A percentile compares a stretch with the other conserved stretches of the same genome.
phyloP scores from a whole-genome alignment of 2,888 invertebrate species.

The Drosophila basisetae region DNA sequence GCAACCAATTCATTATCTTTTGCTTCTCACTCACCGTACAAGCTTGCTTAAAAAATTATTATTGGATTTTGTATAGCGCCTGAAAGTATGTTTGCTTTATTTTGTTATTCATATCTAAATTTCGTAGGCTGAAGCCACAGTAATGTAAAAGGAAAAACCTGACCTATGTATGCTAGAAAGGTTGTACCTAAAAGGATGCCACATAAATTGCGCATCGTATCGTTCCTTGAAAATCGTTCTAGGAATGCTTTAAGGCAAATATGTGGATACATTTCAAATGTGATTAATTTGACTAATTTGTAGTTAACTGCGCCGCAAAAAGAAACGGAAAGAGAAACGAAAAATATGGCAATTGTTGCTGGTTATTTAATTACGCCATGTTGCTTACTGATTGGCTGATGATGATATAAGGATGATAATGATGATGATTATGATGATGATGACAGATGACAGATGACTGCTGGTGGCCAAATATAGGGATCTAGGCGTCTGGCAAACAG shows the following conservation, averaged over 20 bases:
- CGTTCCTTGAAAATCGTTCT: not conserved
- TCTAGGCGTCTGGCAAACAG: slow-evolving; percentile 14
- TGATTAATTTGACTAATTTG: slow-evolving; percentile 23
- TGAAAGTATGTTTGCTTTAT: not conserved
- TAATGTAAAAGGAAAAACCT: too few species aligned
- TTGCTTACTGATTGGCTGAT: slow-evolving; percentile 68
- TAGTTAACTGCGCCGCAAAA: slow-evolving; percentile 13
- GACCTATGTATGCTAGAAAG: not conserved
- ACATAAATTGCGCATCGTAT: not conserved
- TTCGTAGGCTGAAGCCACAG: not conserved
- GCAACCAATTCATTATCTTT: not conserved
- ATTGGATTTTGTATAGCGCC: not conserved
- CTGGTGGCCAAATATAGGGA: slow-evolving; percentile 19
- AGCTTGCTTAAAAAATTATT: not conserved
- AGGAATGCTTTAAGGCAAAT: not conserved
- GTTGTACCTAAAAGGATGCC: slow-evolving; percentile 26
- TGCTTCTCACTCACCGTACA: not conserved
- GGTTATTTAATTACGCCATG: slow-evolving; percentile 70
- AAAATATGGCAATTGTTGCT: slow-evolving; percentile 4
- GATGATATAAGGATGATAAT: slow-evolving; percentile 30
- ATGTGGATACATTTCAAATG: slow-evolving; percentile 4
- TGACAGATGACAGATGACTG: slow-evolving; percentile 10
- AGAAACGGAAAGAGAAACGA: not conserved
- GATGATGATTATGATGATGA: slow-evolving; percentile 24
- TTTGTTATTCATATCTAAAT: not conserved